A percentile compares a stretch with the other conserved stretches of the same genome.
Evolutionary conservation across 2,888 invertebrate genomes (phyloP).

Genomic region (Machimus rusticus): DNA sequence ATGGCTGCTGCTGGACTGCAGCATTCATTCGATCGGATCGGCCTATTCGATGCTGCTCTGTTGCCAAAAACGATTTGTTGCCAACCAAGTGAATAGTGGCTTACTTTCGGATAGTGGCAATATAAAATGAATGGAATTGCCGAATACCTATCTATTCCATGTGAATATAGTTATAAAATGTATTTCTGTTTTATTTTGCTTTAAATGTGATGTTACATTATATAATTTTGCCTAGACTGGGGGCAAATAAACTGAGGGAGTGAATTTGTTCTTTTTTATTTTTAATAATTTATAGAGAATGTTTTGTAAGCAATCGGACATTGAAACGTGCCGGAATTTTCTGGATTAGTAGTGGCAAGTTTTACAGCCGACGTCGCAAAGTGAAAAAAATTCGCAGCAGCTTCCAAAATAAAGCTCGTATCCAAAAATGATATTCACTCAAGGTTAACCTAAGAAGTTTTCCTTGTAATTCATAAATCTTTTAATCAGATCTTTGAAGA

Average conservation of each 20-base stretch:
- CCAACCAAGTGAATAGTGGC: neutral
- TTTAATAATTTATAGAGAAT: neutral
- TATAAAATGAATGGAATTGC: neutral
- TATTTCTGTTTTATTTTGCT: neutral
- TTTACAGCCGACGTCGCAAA: too few relatives aligned
- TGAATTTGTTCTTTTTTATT: neutral
- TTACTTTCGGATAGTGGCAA: neutral
- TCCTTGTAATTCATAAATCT: too few relatives aligned
- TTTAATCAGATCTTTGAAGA: too few relatives aligned
- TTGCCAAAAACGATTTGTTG: neutral
- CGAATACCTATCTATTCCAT: neutral
- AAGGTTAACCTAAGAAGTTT: too few relatives aligned
- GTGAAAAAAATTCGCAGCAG: too few relatives aligned
- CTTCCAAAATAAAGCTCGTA: too few relatives aligned
- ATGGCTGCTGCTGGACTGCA: constrained; percentile 7
- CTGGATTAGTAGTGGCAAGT: neutral
- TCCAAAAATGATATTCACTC: too few relatives aligned
- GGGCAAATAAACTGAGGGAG: neutral
- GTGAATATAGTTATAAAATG: neutral
- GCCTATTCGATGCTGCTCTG: neutral
- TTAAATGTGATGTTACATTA: neutral
- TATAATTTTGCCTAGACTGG: neutral
- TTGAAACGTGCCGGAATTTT: neutral
- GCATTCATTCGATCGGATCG: neutral
- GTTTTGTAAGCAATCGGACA: neutral